Evolutionary conservation across 2,888 invertebrate genomes (phyloP).

Genomic region (Ectemnius lituratus): DNA sequence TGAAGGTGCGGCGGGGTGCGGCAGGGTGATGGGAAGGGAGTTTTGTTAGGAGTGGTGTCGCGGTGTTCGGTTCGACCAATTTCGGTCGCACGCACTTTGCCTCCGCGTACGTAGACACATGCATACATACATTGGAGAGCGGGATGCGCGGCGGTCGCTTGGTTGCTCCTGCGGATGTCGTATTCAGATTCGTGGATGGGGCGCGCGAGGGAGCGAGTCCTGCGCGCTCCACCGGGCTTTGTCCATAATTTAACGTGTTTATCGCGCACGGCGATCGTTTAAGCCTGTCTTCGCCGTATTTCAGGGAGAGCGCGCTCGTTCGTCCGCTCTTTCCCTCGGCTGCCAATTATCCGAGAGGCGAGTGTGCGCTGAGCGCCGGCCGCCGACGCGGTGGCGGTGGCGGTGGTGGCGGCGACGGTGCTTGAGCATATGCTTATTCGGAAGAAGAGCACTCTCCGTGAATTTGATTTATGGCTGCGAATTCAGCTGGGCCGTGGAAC

Average conservation of each 20-base stretch:
- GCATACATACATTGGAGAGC: no score
- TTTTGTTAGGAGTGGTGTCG: conserved; percentile 17
- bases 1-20: no score
- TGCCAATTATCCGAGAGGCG: conserved; percentile 21
- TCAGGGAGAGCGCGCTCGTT: conserved; percentile 17
- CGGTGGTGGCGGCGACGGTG: background rate
- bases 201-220: conserved; percentile 14
- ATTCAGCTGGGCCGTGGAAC: background rate
- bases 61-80: background rate
- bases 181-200: conserved; percentile 17
- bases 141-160: background rate
- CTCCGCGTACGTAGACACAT: background rate
- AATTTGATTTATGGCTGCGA: conserved; percentile 5
- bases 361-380: background rate
- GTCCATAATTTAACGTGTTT: conserved; percentile 66
- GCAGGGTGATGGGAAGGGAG: no score
- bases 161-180: conserved; percentile 36
- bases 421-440: no score
- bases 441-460: background rate
- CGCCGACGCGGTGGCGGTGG: background rate
- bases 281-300: conserved; percentile 57
- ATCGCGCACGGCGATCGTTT: conserved; percentile 57
- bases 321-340: conserved; percentile 1
- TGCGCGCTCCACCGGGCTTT: conserved; percentile 22
- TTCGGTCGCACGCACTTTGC: conserved; percentile 6